These are phyloP conservation scores for Mustelus asterias DNA, from an alignment of 2,113 vertebrate species.

Conservation along the genomic window DNA sequence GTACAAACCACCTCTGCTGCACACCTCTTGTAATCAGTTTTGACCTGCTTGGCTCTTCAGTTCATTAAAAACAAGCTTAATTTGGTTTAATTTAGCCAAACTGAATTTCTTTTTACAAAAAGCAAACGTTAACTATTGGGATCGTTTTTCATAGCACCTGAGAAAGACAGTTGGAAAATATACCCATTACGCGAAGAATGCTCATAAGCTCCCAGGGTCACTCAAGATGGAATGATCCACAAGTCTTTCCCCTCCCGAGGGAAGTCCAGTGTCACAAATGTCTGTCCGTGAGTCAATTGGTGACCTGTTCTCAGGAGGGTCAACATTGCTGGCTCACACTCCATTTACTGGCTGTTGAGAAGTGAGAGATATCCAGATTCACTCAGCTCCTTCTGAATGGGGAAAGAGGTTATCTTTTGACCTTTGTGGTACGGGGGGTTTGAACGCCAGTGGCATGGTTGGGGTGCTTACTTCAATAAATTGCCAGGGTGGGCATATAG, in stretches of 20 bases:
- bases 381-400: not conserved
- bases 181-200: not conserved
- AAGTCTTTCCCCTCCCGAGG: not conserved
- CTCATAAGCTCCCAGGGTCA: not conserved
- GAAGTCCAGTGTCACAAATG: not conserved
- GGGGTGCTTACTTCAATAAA: not conserved
- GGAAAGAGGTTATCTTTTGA: not conserved
- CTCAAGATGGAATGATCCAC: not conserved
- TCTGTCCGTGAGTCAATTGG: not conserved
- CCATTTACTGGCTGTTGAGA: not conserved
- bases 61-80: not conserved
- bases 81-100: not conserved
- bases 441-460: not conserved
- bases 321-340: not conserved
- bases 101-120: not conserved
- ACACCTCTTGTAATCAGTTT: not conserved
- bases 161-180: not conserved
- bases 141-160: not conserved
- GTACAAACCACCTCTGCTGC: not conserved
- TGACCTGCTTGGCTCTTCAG: not conserved
- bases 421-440: not conserved
- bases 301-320: not conserved
- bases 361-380: not conserved
- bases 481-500: not conserved
- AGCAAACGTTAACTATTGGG: not conserved